Evolutionary conservation across 2,888 invertebrate species (phyloP).

Genomic region (Cryptosula pallasiana): DNA sequence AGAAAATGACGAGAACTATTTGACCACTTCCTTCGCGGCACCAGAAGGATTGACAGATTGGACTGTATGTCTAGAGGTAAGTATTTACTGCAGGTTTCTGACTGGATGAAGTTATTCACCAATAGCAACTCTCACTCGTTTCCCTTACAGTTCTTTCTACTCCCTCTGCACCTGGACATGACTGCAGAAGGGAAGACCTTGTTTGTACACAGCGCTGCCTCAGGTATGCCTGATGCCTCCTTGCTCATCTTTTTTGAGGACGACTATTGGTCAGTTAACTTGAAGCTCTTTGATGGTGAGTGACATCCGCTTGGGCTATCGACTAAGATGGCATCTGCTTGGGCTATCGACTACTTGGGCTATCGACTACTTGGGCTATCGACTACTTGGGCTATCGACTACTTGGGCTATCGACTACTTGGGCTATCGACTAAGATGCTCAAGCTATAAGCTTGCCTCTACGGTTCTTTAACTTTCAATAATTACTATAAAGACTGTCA

Average conservation of each 20-base stretch:
- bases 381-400: no score
- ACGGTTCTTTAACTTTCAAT: no score
- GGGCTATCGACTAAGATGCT: no score
- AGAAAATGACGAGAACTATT: not conserved
- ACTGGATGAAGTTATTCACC: no score
- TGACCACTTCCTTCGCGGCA: not conserved
- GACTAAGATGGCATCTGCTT: not conserved
- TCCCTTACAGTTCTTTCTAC: not conserved
- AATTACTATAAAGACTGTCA: no score
- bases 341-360: no score
- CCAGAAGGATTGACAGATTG: not conserved
- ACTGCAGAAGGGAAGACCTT: not conserved
- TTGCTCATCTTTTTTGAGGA: not conserved
- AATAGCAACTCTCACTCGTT: no score
- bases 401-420: no score
- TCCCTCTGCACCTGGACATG: not conserved
- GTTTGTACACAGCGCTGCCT: not conserved
- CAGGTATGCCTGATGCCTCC: not conserved
- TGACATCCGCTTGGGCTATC: not conserved
- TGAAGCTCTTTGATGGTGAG: not conserved
- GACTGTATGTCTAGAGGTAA: not conserved
- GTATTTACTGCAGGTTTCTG: no score
- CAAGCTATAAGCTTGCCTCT: no score
- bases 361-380: no score
- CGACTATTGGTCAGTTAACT: not conserved